These are phyloP conservation scores for Sphenodon punctatus DNA, from an alignment of 2,797 vertebrate species.

Conservation along the genomic window DNA sequence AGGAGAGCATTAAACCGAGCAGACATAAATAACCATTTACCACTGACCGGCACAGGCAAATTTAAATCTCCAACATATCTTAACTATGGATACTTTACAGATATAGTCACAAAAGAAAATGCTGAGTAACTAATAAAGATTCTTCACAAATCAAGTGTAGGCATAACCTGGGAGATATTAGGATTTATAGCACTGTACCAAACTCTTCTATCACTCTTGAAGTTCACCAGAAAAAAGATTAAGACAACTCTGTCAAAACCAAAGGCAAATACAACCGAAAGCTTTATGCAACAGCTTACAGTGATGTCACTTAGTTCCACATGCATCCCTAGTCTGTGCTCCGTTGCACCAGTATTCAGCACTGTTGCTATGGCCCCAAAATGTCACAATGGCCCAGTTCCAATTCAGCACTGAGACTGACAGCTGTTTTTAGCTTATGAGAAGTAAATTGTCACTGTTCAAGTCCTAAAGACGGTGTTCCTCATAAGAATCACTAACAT, in stretches of 20 bases:
- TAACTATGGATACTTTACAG: not conserved
- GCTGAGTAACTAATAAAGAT: not conserved
- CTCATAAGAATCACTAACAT: not conserved
- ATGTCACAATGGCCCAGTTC: constrained; percentile 26
- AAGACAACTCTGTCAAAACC: constrained; percentile 1
- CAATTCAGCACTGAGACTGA: constrained; percentile 8
- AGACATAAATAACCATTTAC: too few relatives aligned
- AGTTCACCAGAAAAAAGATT: not conserved
- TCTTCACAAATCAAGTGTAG: not conserved
- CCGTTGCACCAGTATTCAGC: not conserved
- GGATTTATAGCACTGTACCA: not conserved
- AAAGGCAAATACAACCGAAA: not conserved
- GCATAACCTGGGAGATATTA: not conserved
- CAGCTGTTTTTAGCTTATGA: not conserved
- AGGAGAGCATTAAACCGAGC: too few relatives aligned
- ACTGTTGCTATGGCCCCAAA: not conserved
- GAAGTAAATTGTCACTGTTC: not conserved
- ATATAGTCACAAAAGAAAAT: not conserved
- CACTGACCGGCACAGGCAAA: too few relatives aligned
- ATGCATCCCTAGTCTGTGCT: not conserved
- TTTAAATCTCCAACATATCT: too few relatives aligned
- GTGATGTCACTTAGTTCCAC: not conserved
- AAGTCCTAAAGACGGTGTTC: not conserved
- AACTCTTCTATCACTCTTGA: not conserved
- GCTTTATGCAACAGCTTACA: not conserved